Conservation (phyloP, 2,113 vertebrate genomes). For the Halichoeres trimaculatus region DNA sequence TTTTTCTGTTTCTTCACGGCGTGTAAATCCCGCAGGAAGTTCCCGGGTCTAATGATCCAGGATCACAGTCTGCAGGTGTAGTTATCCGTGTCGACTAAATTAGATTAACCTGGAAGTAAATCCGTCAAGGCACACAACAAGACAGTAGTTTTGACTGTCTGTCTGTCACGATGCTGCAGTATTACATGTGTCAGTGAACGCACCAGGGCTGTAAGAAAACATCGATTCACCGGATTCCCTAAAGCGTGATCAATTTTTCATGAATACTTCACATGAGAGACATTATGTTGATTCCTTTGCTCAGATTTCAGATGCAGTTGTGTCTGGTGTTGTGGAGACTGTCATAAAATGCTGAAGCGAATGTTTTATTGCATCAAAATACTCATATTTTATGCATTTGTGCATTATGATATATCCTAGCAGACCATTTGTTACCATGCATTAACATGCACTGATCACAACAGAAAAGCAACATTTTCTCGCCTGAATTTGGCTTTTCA, state of each 20-base stretch:
- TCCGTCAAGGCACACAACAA: background rate
- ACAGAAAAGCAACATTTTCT: too few relatives aligned
- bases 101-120: constrained; percentile 29
- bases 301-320: background rate
- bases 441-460: too few relatives aligned
- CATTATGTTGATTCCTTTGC: background rate
- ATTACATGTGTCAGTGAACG: background rate
- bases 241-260: background rate
- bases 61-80: constrained; percentile 41
- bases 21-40: background rate
- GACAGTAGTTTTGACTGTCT: background rate
- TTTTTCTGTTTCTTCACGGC: background rate
- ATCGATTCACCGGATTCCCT: background rate
- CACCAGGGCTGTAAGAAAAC: background rate
- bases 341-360: too few relatives aligned
- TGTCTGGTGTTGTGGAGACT: background rate
- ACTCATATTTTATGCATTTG: too few relatives aligned
- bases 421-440: too few relatives aligned
- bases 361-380: too few relatives aligned
- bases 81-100: constrained; percentile 29
- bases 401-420: too few relatives aligned
- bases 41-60: background rate
- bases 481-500: too few relatives aligned
- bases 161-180: background rate
- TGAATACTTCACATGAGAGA: background rate